phyloP scores from a whole-genome alignment of 2,113 vertebrate genomes.

The Ahaetulla prasina region DNA sequence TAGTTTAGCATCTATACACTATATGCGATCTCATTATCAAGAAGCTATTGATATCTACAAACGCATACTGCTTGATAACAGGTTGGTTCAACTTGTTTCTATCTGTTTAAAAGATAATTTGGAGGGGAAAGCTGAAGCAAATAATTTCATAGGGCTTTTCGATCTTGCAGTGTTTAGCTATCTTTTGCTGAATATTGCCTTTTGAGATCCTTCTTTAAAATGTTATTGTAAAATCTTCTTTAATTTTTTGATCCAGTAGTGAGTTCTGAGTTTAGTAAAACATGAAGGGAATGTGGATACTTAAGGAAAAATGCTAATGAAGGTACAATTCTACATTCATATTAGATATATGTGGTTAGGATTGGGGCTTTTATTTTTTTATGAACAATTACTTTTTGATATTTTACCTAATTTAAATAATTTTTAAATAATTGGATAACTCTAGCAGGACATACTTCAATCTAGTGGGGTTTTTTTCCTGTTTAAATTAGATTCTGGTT shows the following conservation, averaged over 20 bases:
- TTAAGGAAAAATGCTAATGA: not conserved
- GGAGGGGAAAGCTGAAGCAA: not conserved
- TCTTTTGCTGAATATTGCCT: not conserved
- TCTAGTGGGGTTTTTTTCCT: not conserved
- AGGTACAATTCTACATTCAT: not conserved
- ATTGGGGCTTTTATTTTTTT: not conserved
- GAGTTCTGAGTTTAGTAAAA: not conserved
- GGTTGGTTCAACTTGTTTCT: conserved; percentile 64
- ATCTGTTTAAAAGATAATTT: not conserved
- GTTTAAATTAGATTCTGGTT: not conserved
- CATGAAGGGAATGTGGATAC: not conserved
- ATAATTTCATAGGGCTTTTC: not conserved
- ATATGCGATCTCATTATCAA: conserved; percentile 97
- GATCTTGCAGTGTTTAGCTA: not conserved
- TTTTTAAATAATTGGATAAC: not conserved
- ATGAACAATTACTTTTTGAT: not conserved
- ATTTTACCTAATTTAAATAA: not conserved
- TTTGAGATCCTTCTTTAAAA: not conserved
- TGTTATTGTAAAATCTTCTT: not conserved
- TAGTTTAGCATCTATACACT: conserved; percentile 96
- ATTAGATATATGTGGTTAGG: not conserved
- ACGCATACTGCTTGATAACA: conserved; percentile 89
- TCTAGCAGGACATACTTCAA: not conserved
- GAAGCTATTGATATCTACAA: conserved; percentile 98
- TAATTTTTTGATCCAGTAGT: not conserved